phyloP scores from a whole-genome alignment of 64 coral and sea anemone species.

The Montipora cactus region DNA sequence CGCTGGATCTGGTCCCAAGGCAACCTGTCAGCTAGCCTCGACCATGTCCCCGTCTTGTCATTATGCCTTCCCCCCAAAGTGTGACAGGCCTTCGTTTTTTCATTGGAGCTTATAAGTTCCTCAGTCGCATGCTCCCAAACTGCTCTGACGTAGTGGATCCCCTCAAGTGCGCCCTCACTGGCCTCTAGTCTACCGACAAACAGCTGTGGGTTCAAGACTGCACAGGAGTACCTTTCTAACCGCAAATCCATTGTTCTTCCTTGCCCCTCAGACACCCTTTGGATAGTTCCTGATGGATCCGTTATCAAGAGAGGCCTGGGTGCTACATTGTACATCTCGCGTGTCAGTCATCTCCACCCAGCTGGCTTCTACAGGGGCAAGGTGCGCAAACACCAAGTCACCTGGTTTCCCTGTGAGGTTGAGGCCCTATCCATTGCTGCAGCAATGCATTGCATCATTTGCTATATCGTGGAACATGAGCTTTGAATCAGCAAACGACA shows the following conservation, averaged over 20 bases:
- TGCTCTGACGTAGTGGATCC: background rate
- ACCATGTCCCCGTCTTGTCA: too few species aligned
- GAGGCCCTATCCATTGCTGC: constrained; percentile 38
- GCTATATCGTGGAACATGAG: too few species aligned
- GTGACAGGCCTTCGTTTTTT: constrained; percentile 58
- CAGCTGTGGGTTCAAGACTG: constrained; percentile 32
- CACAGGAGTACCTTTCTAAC: constrained; percentile 13
- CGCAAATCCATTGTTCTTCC: constrained; percentile 46
- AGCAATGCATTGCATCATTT: too few species aligned
- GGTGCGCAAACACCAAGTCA: constrained; percentile 59
- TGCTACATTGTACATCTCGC: constrained; percentile 61
- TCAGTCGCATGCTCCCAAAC: constrained; percentile 42
- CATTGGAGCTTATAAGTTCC: constrained; percentile 63
- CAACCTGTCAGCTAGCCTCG: constrained; percentile 1
- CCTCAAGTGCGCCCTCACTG: constrained; percentile 31
- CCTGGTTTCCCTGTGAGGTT: constrained; percentile 62
- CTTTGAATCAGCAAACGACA: too few species aligned
- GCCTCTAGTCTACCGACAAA: constrained; percentile 39
- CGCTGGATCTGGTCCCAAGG: constrained; percentile 36
- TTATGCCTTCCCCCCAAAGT: constrained; percentile 18
- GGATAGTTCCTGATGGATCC: constrained; percentile 62
- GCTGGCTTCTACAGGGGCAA: constrained; percentile 73
- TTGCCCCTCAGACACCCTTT: constrained; percentile 43
- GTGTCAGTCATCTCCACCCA: constrained; percentile 17
- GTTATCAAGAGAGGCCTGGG: constrained; percentile 51